A percentile compares a stretch with the other conserved stretches of the same genome.
Evolutionary conservation across 2,113 vertebrate species (phyloP).

Genomic region (Siphamia tubifer): DNA sequence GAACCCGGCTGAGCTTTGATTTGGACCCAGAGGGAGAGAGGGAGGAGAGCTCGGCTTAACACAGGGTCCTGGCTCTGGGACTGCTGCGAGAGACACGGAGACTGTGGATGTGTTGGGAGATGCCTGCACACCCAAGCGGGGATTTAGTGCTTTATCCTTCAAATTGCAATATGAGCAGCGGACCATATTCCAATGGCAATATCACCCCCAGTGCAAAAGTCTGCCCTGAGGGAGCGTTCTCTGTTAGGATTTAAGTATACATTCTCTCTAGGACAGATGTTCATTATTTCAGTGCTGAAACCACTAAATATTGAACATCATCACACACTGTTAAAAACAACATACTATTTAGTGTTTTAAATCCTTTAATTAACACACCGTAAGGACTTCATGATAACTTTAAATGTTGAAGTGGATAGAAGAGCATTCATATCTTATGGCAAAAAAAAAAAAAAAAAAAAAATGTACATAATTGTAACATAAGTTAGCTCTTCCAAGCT

Average conservation of each 20-base stretch:
- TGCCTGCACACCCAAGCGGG: constrained; percentile 61
- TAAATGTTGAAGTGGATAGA: constrained; percentile 17
- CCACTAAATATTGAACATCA: constrained; percentile 54
- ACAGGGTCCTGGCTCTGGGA: constrained; percentile 51
- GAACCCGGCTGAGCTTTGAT: constrained; percentile 83
- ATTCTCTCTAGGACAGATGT: constrained; percentile 66
- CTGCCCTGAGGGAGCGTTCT: constrained; percentile 37
- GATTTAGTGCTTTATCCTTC: constrained; percentile 66
- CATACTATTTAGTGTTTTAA: constrained; percentile 32
- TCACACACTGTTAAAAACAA: constrained; percentile 46
- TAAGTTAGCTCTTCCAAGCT: constrained; percentile 51
- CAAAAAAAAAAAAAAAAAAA: too few species aligned
- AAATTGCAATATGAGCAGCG: constrained; percentile 57
- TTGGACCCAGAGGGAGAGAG: constrained; percentile 82
- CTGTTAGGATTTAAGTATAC: constrained; percentile 55
- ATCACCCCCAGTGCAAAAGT: constrained; percentile 39
- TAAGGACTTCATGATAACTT: constrained; percentile 37
- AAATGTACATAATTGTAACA: constrained; percentile 56
- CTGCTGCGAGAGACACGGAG: constrained; percentile 39
- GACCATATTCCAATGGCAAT: constrained; percentile 55
- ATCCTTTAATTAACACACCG: constrained; percentile 24
- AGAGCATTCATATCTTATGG: constrained; percentile 50
- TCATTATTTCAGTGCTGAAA: constrained; percentile 49
- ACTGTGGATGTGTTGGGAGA: constrained; percentile 54
- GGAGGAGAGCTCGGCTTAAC: constrained; percentile 63